These are phyloP conservation scores for Heterodera carotae DNA, from an alignment of 1,140 invertebrate species.

Conservation along the genomic window DNA sequence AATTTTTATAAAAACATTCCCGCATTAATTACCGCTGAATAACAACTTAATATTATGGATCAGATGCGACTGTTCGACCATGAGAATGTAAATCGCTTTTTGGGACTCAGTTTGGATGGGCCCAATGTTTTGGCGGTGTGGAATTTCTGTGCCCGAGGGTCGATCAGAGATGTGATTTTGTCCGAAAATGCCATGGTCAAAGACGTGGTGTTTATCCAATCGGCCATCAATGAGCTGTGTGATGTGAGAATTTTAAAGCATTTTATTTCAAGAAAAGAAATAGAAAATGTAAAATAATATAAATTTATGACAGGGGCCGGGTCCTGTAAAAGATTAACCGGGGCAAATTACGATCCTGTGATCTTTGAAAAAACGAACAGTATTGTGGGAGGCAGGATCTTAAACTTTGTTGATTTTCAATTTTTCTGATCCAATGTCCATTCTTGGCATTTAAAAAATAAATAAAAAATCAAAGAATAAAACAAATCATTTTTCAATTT, in stretches of 20 bases:
- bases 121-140: slow-evolving; percentile 68
- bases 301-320: too few relatives aligned
- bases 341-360: too few relatives aligned
- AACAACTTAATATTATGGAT: too few relatives aligned
- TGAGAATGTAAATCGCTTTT: slow-evolving; percentile 83
- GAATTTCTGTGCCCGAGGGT: slow-evolving; percentile 57
- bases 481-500: slow-evolving; percentile 6
- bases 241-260: slow-evolving; percentile 17
- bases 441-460: too few relatives aligned
- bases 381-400: too few relatives aligned
- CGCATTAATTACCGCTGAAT: too few relatives aligned
- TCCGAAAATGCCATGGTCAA: slow-evolving; percentile 49
- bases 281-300: background rate
- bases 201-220: slow-evolving; percentile 62
- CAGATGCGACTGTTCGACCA: slow-evolving; percentile 79
- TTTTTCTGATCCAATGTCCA: too few relatives aligned
- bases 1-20: too few relatives aligned
- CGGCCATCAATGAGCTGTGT: slow-evolving; percentile 57
- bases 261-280: background rate
- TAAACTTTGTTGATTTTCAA: too few relatives aligned
- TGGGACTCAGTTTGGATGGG: slow-evolving; percentile 80
- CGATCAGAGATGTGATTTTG: slow-evolving; percentile 56
- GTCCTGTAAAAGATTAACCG: too few relatives aligned
- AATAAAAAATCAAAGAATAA: too few relatives aligned
- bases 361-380: too few relatives aligned